phyloP scores from a whole-genome alignment of 2,113 vertebrate genomes.

The Mormyrus lacerda region DNA sequence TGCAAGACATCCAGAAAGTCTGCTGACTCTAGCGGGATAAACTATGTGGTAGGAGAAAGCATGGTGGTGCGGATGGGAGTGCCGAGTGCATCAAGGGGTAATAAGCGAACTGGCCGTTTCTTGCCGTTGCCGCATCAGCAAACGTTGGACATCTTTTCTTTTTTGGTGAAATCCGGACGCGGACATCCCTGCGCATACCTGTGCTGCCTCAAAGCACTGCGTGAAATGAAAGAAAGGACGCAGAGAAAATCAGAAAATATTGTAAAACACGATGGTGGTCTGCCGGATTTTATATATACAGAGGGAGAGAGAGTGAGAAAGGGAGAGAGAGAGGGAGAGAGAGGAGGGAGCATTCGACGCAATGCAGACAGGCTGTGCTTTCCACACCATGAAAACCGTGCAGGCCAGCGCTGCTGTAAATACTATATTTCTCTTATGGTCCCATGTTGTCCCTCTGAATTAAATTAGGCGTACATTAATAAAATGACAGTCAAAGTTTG shows the following conservation, averaged over 20 bases:
- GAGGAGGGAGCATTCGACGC: slow-evolving; percentile 53
- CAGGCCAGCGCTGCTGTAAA: slow-evolving; percentile 19
- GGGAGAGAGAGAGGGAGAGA: slow-evolving; percentile 19
- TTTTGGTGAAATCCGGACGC: slow-evolving; percentile 53
- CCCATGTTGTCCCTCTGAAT: background rate
- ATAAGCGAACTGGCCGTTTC: slow-evolving; percentile 57
- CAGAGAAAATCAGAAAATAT: slow-evolving; percentile 37
- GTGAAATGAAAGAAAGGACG: slow-evolving; percentile 29
- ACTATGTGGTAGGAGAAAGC: slow-evolving; percentile 13
- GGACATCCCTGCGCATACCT: slow-evolving; percentile 43
- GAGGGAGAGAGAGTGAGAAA: slow-evolving; percentile 28
- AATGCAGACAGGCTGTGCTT: slow-evolving; percentile 61
- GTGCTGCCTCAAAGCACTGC: background rate
- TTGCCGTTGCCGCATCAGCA: slow-evolving; percentile 70
- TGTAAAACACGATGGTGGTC: slow-evolving; percentile 38
- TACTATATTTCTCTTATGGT: background rate
- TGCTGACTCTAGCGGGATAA: slow-evolving; percentile 11
- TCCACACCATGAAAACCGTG: slow-evolving; percentile 28
- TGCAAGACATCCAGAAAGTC: slow-evolving; percentile 11
- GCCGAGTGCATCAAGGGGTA: slow-evolving; percentile 44
- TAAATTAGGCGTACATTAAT: background rate
- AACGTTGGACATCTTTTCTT: slow-evolving; percentile 62
- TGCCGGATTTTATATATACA: slow-evolving; percentile 45
- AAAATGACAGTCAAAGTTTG: background rate
- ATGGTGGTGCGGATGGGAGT: slow-evolving; percentile 24